Percentiles rank a stretch among this genome's conserved stretches.
Conservation (phyloP, 1,140 invertebrate species). For the Drosophila lowei region DNA sequence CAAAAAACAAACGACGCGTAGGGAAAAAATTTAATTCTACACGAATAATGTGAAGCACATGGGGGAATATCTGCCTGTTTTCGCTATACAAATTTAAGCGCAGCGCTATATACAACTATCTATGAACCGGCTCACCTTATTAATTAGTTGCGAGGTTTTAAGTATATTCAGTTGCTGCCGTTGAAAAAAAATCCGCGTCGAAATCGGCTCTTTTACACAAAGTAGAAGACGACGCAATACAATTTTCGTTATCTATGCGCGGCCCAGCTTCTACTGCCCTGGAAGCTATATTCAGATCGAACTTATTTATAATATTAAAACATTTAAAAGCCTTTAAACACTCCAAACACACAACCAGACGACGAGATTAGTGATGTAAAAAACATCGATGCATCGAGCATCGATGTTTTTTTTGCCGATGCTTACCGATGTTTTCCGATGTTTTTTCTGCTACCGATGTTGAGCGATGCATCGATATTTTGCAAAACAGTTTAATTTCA, state of each 20-base stretch:
- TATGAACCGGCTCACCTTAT: conserved; percentile 40
- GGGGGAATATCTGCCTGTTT: background rate
- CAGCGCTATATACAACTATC: background rate
- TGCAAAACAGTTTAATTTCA: too few species aligned
- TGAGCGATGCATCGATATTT: too few species aligned
- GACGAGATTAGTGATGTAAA: too few species aligned
- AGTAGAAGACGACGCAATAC: conserved; percentile 48
- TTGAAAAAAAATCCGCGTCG: conserved; percentile 29
- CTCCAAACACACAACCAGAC: background rate
- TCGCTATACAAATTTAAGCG: background rate
- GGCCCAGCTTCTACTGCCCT: background rate
- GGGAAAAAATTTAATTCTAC: background rate
- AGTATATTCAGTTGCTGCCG: conserved; percentile 8
- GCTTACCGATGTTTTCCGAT: too few species aligned
- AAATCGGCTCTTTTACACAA: conserved; percentile 29
- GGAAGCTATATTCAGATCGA: background rate
- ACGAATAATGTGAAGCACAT: too few species aligned
- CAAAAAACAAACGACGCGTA: conserved; percentile 15
- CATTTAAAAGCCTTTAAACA: conserved; percentile 20
- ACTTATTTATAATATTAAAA: background rate
- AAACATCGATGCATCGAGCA: too few species aligned
- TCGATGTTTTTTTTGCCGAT: too few species aligned
- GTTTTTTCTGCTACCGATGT: too few species aligned
- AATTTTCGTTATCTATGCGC: conserved; percentile 18
- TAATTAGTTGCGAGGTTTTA: conserved; percentile 25